Percentiles rank a stretch among this genome's conserved stretches.
Evolutionary conservation across 53 echinoderm and acorn worm genomes (phyloP).

Genomic region (Patiria pectinifera): DNA sequence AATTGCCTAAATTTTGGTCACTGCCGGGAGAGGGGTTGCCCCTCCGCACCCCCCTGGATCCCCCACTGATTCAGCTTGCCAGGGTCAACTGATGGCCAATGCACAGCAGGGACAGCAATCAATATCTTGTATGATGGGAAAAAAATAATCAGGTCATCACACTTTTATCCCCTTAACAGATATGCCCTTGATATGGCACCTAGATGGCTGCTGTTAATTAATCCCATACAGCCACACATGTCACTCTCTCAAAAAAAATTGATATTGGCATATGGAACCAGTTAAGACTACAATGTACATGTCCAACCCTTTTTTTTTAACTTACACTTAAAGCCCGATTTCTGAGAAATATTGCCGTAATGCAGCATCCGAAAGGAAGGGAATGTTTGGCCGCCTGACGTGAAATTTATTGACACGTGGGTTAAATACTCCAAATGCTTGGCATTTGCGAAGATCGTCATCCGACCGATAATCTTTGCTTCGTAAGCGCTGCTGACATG

Average conservation of each 20-base stretch:
- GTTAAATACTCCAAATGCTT: constrained; percentile 11
- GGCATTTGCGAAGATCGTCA: constrained; percentile 11
- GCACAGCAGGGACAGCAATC: no score
- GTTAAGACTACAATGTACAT: neutral
- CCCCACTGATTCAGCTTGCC: no score
- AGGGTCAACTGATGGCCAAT: no score
- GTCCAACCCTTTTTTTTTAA: no score
- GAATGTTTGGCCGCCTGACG: neutral
- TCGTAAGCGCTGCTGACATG: constrained; percentile 7
- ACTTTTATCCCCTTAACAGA: neutral
- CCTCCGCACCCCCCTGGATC: no score
- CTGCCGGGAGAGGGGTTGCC: no score
- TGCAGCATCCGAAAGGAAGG: neutral
- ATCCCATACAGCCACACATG: no score
- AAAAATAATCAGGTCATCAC: neutral
- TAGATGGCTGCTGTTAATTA: no score
- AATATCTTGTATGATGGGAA: no score
- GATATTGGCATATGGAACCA: neutral
- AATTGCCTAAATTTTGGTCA: no score
- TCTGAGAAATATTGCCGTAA: neutral
- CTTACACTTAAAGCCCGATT: no score
- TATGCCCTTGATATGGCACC: no score
- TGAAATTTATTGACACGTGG: constrained; percentile 3
- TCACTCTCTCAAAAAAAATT: neutral
- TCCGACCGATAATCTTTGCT: neutral